A percentile compares a stretch with the other conserved stretches of the same genome.
Evolutionary conservation across 2,888 invertebrate genomes (phyloP).

Genomic region (Cataglyphis albicans): DNA sequence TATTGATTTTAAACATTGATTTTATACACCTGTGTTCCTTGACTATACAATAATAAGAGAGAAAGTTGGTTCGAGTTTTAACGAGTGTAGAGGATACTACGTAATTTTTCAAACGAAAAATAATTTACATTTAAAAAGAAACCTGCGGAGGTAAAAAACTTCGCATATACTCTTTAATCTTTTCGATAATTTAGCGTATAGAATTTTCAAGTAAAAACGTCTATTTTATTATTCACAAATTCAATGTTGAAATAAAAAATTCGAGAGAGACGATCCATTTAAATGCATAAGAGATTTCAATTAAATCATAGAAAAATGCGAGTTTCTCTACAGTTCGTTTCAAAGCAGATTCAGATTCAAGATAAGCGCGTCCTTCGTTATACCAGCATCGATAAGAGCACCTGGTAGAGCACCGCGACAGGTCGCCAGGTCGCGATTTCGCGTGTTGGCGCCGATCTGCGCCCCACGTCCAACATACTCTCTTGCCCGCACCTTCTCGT

Average conservation of each 20-base stretch:
- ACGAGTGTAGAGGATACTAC: not conserved
- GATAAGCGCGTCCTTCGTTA: conserved; percentile 2
- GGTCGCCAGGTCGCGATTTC: conserved; percentile 47
- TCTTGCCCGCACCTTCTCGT: conserved; percentile 52
- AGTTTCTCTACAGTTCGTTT: not conserved
- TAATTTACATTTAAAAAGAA: not conserved
- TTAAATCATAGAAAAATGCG: not conserved
- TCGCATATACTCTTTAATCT: not conserved
- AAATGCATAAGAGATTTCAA: conserved; percentile 3
- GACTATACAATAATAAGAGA: not conserved
- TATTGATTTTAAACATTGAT: conserved; percentile 30
- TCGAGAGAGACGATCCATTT: not conserved
- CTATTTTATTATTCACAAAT: not conserved
- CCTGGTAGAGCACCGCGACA: conserved; percentile 22
- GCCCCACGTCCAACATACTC: conserved; percentile 54
- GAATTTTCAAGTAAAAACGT: not conserved
- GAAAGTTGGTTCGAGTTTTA: not conserved
- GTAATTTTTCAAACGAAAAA: not conserved
- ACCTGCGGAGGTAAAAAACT: not conserved
- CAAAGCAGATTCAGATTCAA: not conserved
- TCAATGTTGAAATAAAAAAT: conserved; percentile 4
- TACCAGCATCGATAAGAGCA: conserved; percentile 26
- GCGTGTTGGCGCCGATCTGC: conserved; percentile 63
- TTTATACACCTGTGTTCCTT: not conserved
- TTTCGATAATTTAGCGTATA: not conserved